Evolutionary conservation across 23 tunicate genomes (phyloP), one percentile per base, ranked within the genome.

Genomic region (Styela plicata): DNA sequence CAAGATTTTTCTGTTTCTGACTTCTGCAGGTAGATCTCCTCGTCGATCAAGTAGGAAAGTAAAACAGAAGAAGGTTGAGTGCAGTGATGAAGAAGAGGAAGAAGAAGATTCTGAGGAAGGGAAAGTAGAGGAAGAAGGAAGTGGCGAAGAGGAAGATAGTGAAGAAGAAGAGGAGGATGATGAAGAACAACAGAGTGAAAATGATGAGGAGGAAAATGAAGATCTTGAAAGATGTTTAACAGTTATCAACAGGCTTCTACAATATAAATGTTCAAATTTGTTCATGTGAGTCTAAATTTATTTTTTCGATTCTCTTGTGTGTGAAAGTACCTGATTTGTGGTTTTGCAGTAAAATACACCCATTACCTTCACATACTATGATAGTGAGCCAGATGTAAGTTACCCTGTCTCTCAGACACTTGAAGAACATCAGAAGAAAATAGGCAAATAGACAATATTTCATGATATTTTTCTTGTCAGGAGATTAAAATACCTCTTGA

Each of bases 231-330:
- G 36, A 18, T 90, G 86, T 31, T 79, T 78, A 20, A 76, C 63
- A 21, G 85, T 90, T 17, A 52, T 90, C 33, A 84, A 90, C 32
- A 80, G 85, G 62, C 32, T 90, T 10, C 74, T 76, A 77, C 74
- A 70, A 69, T 90, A 90, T 28, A 80, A 90, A 63, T 90, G 80
- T 34, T 53, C 89, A 3, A 84, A 85, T 31, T 32, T 90, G 10
- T 90, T 90, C 80, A 71, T 88, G 95, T 89, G 17, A 22, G 79
- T 33, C 24, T 0, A 19, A 0, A 22, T 0, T 62, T 22, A 21
- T 62, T 22, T 22, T 21, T 62, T 62, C 0, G 1, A 62, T 62
- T 62, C n/a, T 62, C n/a, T 62, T n/a, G n/a, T n/a, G n/a, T 23
- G n/a, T 62, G 65, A 62, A 0, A 62, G n/a, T 0, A 0, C 65